These are phyloP conservation scores for Drosophila dunni DNA, from an alignment of 1,140 invertebrate genomes.

Conservation along the genomic window DNA sequence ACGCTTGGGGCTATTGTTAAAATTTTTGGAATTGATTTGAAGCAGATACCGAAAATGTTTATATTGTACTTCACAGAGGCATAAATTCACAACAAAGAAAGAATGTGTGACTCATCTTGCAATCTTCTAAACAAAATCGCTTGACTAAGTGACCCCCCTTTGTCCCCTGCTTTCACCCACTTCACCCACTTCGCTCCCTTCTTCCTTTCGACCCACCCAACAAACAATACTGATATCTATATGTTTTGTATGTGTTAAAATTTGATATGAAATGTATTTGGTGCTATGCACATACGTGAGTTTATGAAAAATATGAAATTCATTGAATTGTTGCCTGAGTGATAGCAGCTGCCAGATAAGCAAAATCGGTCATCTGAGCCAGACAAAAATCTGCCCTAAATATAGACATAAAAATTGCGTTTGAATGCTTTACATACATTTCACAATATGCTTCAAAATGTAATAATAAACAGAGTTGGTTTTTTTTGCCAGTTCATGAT, in stretches of 20 bases:
- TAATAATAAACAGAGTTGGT: not conserved
- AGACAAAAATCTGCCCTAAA: conserved; percentile 2
- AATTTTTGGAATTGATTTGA: conserved; percentile 70
- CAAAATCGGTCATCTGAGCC: conserved; percentile 3
- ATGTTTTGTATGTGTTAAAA: not conserved
- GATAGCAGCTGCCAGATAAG: conserved; percentile 21
- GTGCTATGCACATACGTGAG: conserved; percentile 1
- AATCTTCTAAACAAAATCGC: conserved; percentile 29
- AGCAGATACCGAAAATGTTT: conserved; percentile 40
- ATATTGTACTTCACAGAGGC: conserved; percentile 14
- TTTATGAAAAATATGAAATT: conserved; percentile 12
- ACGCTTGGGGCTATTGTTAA: conserved; percentile 70
- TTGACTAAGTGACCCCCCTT: conserved; percentile 14
- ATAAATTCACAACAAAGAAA: conserved; percentile 10
- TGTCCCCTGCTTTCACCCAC: too few relatives aligned
- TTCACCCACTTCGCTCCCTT: not conserved
- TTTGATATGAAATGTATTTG: conserved; percentile 7
- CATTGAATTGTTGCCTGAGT: not conserved
- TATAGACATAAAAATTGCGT: conserved; percentile 1
- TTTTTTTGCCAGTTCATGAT: not conserved
- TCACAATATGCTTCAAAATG: not conserved
- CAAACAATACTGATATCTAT: conserved; percentile 40
- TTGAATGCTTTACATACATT: not conserved
- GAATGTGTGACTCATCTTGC: conserved; percentile 37
- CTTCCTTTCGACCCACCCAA: not conserved